A percentile compares a stretch with the other conserved stretches of the same genome.
Conservation (phyloP, 53 echinoderm and acorn worm genomes). For the Holothuria leucospilota region DNA sequence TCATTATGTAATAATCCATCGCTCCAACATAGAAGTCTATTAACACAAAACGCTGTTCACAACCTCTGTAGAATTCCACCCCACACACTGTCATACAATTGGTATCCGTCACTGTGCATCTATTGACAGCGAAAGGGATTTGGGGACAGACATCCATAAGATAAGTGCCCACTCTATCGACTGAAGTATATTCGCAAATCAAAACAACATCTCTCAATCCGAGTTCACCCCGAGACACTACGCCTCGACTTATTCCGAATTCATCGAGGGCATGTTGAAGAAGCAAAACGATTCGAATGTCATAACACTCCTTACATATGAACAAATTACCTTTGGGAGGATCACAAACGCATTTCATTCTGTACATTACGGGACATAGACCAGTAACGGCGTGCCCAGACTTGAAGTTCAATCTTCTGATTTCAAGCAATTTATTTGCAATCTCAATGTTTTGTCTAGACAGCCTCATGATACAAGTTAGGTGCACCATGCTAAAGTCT, state of each 20-base stretch:
- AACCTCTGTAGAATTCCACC: conserved; percentile 6
- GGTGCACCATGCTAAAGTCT: neutral
- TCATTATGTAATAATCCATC: neutral
- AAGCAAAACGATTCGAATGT: neutral
- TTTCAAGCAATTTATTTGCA: neutral
- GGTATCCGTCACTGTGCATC: neutral
- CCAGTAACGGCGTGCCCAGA: conserved; percentile 34
- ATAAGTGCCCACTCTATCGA: neutral
- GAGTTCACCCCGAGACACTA: neutral
- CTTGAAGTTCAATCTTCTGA: conserved; percentile 10
- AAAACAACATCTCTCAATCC: neutral
- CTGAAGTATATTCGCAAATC: neutral
- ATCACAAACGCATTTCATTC: conserved; percentile 24
- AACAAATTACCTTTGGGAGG: neutral
- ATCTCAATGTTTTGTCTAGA: conserved; percentile 5
- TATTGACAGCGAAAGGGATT: neutral
- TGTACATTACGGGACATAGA: conserved; percentile 19
- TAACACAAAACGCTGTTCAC: conserved; percentile 7
- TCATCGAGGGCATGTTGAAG: conserved; percentile 8
- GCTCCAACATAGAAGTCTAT: conserved; percentile 20
- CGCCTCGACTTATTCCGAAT: neutral
- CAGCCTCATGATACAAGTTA: conserved; percentile 12
- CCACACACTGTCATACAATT: conserved; percentile 18
- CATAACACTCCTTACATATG: conserved; percentile 9
- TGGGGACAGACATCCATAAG: neutral